A percentile compares a stretch with the other conserved stretches of the same genome.
phyloP scores from a whole-genome alignment of 2,797 vertebrate species.

The Hafferia zeledoni region DNA sequence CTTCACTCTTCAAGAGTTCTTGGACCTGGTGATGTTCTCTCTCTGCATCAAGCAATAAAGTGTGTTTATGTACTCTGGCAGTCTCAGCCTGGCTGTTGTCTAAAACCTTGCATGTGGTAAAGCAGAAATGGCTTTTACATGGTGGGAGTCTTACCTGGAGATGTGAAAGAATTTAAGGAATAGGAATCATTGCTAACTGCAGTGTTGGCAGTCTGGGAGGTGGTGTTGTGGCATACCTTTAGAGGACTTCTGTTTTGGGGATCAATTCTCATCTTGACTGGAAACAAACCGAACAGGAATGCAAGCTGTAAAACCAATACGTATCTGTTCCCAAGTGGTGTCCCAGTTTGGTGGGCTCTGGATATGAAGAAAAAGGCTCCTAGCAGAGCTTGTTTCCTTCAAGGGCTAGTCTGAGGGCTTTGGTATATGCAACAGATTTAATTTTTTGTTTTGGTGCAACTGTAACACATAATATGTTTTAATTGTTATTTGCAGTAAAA shows the following conservation, averaged over 20 bases:
- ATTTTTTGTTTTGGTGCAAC: neutral
- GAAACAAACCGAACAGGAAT: neutral
- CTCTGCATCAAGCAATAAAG: neutral
- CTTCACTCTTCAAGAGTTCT: neutral
- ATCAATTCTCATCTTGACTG: neutral
- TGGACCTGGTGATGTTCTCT: neutral
- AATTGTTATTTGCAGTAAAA: neutral
- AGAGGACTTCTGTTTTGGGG: neutral
- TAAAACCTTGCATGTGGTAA: neutral
- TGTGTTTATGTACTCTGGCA: neutral
- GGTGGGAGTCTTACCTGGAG: neutral
- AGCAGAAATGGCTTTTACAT: neutral
- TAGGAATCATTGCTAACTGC: neutral
- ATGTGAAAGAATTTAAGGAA: neutral
- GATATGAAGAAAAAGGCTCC: neutral
- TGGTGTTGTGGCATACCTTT: neutral
- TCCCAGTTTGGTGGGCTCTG: neutral
- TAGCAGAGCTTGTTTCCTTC: neutral
- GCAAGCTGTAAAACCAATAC: neutral
- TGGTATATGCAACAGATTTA: neutral
- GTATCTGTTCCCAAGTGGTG: neutral
- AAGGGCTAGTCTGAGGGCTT: neutral
- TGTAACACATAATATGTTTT: neutral
- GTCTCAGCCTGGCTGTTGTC: neutral
- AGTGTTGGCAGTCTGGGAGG: neutral